Percentiles rank a stretch among this genome's conserved stretches.
phyloP scores from a whole-genome alignment of 2,113 vertebrate genomes.

The Rhea americana region DNA sequence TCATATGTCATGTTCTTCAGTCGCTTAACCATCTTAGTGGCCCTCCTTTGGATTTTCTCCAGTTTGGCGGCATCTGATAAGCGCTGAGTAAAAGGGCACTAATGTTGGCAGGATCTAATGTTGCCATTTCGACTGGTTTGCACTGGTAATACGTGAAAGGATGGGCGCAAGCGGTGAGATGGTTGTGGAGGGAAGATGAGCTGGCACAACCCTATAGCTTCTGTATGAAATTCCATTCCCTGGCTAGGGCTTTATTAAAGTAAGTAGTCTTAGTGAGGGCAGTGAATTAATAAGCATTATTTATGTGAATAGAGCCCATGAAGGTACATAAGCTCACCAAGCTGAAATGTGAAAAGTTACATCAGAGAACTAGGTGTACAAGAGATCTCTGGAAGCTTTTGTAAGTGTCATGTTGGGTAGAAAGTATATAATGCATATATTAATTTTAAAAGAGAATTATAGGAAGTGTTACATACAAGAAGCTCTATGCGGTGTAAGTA shows the following conservation, averaged over 20 bases:
- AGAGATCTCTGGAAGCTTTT: not conserved
- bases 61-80: not conserved
- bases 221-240: not conserved
- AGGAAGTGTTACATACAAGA: not conserved
- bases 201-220: not conserved
- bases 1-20: not conserved
- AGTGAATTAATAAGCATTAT: not conserved
- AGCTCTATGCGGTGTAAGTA: not conserved
- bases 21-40: not conserved
- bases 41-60: not conserved
- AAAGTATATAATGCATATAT: not conserved
- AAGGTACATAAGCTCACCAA: not conserved
- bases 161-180: fast-evolving
- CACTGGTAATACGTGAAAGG: not conserved
- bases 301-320: not conserved
- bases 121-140: not conserved
- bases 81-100: no score
- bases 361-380: not conserved
- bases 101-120: not conserved
- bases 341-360: not conserved
- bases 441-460: not conserved
- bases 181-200: no score
- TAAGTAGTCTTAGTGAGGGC: not conserved
- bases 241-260: not conserved
- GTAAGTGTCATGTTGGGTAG: not conserved